Conservation (phyloP, 2,113 vertebrate genomes). For the Lichenostomus cassidix region DNA sequence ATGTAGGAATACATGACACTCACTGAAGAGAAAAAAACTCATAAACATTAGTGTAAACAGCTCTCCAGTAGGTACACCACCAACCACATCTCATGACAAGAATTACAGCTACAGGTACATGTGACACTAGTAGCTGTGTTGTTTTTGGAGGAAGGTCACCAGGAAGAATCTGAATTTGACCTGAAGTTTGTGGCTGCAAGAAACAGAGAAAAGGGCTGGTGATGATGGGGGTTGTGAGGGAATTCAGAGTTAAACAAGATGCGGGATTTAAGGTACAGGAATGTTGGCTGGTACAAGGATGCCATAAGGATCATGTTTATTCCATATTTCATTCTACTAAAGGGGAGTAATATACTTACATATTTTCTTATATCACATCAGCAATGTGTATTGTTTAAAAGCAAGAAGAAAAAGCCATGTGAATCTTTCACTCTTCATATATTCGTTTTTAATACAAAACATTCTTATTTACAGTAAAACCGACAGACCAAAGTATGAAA, state of each 20-base stretch:
- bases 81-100: background rate
- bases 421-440: background rate
- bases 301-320: background rate
- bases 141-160: background rate
- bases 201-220: background rate
- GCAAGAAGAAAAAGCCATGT: background rate
- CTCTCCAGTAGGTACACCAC: background rate
- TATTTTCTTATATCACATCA: background rate
- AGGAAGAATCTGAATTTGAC: background rate
- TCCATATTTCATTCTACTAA: background rate
- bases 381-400: background rate
- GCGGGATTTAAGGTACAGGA: background rate
- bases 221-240: background rate
- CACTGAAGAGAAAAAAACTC: background rate
- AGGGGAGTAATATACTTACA: accelerated
- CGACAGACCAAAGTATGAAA: background rate
- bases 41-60: background rate
- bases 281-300: background rate
- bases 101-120: background rate
- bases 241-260: background rate
- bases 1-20: background rate
- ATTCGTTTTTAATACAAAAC: background rate
- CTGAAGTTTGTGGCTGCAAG: background rate
- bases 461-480: background rate
- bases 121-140: background rate